Evolutionary conservation across 1,140 invertebrate species (phyloP), one percentile per base, ranked within the genome.

Genomic region (Parapsyche elsis): DNA sequence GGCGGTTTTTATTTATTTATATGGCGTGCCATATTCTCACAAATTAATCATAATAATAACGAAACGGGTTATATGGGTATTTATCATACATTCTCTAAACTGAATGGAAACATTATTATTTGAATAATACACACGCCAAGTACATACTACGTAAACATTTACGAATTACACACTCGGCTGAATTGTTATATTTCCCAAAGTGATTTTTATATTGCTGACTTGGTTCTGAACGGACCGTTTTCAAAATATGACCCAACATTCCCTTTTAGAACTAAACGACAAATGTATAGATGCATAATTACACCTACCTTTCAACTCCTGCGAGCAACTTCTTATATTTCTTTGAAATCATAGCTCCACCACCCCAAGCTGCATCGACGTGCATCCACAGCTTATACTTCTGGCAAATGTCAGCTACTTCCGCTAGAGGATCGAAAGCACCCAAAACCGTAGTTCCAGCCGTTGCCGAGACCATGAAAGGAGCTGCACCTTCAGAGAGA

Each of bases 291-390:
- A n/a, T n/a, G n/a, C n/a, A n/a, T n/a, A n/a, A n/a, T 67, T 5
- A 16, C 4, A 67, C 88, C 88, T 87, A 94, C 93, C 91, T 87
- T 84, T 95, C 92, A 71, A 95, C 91, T 46, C 97, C 97, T 46
- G 92, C 91, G 16, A 98, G 87, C 9, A 97, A 88, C 84, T 94
- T 88, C 70, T 92, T 91, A 86, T 97, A 92, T 86, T 94, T 95
- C 67, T 90, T 90, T 0, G 96, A 97, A 86, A 99, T 91, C 9
- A 99, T 88, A 0, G 95, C 94, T 9, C 96, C 96, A 1, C 97
- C 97, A 46, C 92, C 92, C 97, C 97, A 99, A 1, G 97, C 97
- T 0, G 96, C 97, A 85, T 99, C 98, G 0, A 98, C 96, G 85
- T 99, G 98, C 30, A 99, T 88, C 98, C 98, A 99, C 74, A 99